phyloP scores from a whole-genome alignment of 1,140 invertebrate genomes.

The Coelopa frigida region DNA sequence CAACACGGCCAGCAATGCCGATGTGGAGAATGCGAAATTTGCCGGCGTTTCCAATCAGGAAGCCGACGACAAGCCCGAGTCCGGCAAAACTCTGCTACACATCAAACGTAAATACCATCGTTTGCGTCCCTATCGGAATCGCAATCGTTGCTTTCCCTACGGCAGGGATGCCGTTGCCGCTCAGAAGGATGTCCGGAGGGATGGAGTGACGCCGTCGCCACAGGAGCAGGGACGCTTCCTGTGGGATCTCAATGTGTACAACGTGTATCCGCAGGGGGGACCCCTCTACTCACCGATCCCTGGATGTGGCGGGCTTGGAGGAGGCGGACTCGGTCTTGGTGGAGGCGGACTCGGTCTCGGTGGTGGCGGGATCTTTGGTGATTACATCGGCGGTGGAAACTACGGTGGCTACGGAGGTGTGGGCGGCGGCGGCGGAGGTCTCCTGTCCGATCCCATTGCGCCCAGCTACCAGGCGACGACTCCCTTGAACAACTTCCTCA shows the following conservation, averaged over 20 bases:
- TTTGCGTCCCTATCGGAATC: conserved; percentile 15
- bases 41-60: conserved; percentile 34
- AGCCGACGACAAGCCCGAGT: conserved; percentile 21
- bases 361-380: conserved; percentile 11
- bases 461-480: conserved; percentile 22
- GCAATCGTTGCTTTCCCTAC: conserved; percentile 25
- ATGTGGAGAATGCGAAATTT: conserved; percentile 37
- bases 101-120: conserved; percentile 27
- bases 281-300: not conserved
- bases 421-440: conserved; percentile 14
- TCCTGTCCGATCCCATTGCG: conserved; percentile 28
- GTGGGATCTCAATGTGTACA: conserved; percentile 39
- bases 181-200: no score
- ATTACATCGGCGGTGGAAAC: conserved; percentile 17
- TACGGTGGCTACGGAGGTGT: conserved; percentile 13
- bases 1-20: conserved; percentile 16
- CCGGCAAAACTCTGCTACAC: conserved; percentile 23
- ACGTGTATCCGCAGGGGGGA: conserved; percentile 24
- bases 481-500: conserved; percentile 31
- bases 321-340: conserved; percentile 19
- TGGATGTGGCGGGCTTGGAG: conserved; percentile 11
- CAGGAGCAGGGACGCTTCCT: conserved; percentile 36
- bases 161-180: conserved; percentile 24
- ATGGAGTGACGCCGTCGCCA: conserved; percentile 6
- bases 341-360: conserved; percentile 9